phyloP scores from a whole-genome alignment of 23 tunicate species.

The Halocynthia aurantium region DNA sequence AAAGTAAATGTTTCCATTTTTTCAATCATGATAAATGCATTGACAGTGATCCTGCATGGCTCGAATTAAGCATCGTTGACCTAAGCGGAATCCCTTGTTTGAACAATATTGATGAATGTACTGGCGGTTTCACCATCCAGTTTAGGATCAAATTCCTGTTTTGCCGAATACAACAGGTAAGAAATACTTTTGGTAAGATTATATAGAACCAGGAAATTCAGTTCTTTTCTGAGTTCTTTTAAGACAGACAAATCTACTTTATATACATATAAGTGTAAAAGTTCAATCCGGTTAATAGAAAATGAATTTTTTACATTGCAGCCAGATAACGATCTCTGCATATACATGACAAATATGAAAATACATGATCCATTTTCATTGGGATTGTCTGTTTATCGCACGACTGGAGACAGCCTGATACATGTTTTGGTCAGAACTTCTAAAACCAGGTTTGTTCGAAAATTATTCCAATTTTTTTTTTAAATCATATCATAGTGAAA shows the following conservation, averaged over 20 bases:
- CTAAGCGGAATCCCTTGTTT: conserved; percentile 28
- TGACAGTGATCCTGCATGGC: conserved; percentile 16
- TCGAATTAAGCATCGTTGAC: background rate
- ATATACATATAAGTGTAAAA: no score
- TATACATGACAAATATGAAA: background rate
- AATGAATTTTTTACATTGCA: background rate
- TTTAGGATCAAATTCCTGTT: conserved; percentile 30
- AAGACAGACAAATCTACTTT: no score
- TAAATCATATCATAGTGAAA: no score
- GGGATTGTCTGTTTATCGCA: background rate
- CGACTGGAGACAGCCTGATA: background rate
- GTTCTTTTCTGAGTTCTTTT: no score
- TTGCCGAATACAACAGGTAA: conserved; percentile 8
- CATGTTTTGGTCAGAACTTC: conserved; percentile 5
- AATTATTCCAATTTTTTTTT: no score
- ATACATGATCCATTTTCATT: background rate
- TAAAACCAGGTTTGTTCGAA: background rate
- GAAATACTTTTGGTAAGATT: no score
- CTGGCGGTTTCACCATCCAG: conserved; percentile 62
- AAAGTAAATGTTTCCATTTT: background rate
- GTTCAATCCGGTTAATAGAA: no score
- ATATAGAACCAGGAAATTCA: no score
- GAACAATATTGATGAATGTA: conserved; percentile 31
- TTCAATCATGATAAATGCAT: no score
- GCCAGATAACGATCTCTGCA: background rate